These are phyloP conservation scores for Phortica magna DNA, from an alignment of 2,888 invertebrate genomes.

Conservation along the genomic window DNA sequence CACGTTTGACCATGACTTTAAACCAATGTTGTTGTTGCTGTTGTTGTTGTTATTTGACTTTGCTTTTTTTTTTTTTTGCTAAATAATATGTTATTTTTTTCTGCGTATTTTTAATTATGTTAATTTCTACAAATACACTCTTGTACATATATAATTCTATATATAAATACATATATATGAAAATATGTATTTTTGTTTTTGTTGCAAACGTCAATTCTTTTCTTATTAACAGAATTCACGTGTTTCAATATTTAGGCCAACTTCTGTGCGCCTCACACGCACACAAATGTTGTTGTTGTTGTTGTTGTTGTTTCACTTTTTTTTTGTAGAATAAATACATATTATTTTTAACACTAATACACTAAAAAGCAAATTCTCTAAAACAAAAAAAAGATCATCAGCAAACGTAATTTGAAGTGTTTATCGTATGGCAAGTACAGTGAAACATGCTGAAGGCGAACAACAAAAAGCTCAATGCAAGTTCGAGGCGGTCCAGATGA, in stretches of 20 bases:
- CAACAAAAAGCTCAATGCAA: no score
- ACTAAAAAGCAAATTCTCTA: background rate
- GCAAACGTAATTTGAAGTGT: background rate
- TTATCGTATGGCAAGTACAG: no score
- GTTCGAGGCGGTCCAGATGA: no score
- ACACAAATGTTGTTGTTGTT: background rate
- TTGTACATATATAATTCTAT: background rate
- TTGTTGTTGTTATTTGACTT: constrained; percentile 1
- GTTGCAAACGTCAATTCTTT: background rate
- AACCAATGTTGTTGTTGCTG: constrained; percentile 35
- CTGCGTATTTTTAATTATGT: no score
- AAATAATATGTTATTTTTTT: no score
- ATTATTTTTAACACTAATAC: background rate
- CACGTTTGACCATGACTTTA: constrained; percentile 1
- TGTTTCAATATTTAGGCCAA: constrained; percentile 13
- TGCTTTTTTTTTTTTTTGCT: background rate
- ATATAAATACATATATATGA: background rate
- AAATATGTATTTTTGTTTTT: background rate
- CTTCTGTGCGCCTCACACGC: background rate
- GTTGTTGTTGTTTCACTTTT: constrained; percentile 17
- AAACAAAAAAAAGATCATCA: constrained; percentile 6
- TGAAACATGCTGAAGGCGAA: no score
- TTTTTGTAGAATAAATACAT: background rate
- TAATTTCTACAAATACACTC: no score
- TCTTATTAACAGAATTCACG: background rate